A percentile compares a stretch with the other conserved stretches of the same genome.
These are phyloP conservation scores for Philereme transversata DNA, from an alignment of 2,888 invertebrate genomes.

Conservation along the genomic window DNA sequence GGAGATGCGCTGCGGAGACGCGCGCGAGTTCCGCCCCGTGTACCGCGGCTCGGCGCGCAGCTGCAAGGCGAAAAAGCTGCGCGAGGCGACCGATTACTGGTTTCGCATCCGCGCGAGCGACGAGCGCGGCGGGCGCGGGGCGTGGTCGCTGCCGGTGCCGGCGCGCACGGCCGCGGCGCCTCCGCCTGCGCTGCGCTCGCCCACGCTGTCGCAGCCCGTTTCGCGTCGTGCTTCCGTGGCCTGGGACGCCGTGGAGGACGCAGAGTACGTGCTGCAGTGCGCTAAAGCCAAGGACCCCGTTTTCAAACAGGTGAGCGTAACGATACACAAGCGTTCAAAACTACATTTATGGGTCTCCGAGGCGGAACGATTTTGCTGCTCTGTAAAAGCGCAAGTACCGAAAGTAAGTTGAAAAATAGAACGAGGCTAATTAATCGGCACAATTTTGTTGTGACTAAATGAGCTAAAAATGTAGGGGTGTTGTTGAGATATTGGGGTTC, in stretches of 20 bases:
- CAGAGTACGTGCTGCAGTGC: slow-evolving; percentile 89
- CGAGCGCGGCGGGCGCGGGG: slow-evolving; percentile 92
- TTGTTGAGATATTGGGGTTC: too few species aligned
- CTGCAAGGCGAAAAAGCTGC: slow-evolving; percentile 92
- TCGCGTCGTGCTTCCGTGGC: slow-evolving; percentile 62
- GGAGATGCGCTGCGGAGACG: slow-evolving; percentile 90
- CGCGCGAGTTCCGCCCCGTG: slow-evolving; percentile 87
- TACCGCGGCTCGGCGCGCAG: slow-evolving; percentile 91
- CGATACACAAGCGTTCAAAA: too few species aligned
- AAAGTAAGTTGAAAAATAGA: too few species aligned
- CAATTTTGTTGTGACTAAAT: too few species aligned
- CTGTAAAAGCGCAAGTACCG: too few species aligned
- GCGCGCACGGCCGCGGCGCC: slow-evolving; percentile 91
- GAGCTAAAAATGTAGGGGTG: too few species aligned
- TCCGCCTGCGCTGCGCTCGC: slow-evolving; percentile 91
- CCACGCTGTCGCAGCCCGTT: slow-evolving; percentile 82
- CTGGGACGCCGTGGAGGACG: slow-evolving; percentile 85
- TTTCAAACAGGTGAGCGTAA: slow-evolving; percentile 59
- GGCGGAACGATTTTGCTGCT: too few species aligned
- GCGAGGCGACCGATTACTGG: slow-evolving; percentile 91
- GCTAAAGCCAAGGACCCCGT: slow-evolving; percentile 65
- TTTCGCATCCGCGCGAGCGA: slow-evolving; percentile 94
- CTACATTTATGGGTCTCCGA: too few species aligned
- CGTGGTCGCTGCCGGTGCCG: slow-evolving; percentile 87
- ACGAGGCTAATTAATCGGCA: too few species aligned